These are phyloP conservation scores for Gephyroberyx darwinii DNA, from an alignment of 2,797 vertebrate species.

Conservation along the genomic window DNA sequence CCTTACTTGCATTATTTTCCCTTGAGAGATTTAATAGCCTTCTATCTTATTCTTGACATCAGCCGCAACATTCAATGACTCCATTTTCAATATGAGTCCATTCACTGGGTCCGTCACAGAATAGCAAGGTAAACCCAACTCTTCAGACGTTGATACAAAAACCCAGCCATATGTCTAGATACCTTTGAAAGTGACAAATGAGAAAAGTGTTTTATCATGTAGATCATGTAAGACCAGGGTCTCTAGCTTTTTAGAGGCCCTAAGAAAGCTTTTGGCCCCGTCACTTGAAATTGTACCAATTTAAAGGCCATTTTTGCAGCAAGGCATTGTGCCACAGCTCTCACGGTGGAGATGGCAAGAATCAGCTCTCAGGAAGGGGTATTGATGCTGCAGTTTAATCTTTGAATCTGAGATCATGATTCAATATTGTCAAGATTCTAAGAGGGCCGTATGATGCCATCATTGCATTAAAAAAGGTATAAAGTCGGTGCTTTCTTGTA, in stretches of 20 bases:
- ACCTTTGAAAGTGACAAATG: conserved; percentile 39
- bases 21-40: conserved; percentile 72
- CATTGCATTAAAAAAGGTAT: conserved; percentile 22
- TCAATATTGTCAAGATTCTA: background rate
- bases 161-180: conserved; percentile 43
- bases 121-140: conserved; percentile 42
- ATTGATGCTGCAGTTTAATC: background rate
- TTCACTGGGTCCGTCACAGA: conserved; percentile 49
- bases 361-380: too few relatives aligned
- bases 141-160: conserved; percentile 48
- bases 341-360: too few relatives aligned
- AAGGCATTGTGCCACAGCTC: too few relatives aligned
- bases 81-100: conserved; percentile 55
- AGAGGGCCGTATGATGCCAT: background rate
- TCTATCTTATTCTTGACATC: conserved; percentile 71
- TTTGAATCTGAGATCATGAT: conserved; percentile 14
- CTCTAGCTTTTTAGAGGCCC: conserved; percentile 6
- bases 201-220: conserved; percentile 46
- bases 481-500: conserved; percentile 40
- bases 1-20: conserved; percentile 75
- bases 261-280: background rate
- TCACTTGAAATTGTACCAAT: too few relatives aligned
- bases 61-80: conserved; percentile 64
- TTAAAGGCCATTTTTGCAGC: too few relatives aligned
- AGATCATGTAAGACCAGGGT: conserved; percentile 24